phyloP scores from a whole-genome alignment of 2,113 vertebrate species.

The Acanthochromis polyacanthus region DNA sequence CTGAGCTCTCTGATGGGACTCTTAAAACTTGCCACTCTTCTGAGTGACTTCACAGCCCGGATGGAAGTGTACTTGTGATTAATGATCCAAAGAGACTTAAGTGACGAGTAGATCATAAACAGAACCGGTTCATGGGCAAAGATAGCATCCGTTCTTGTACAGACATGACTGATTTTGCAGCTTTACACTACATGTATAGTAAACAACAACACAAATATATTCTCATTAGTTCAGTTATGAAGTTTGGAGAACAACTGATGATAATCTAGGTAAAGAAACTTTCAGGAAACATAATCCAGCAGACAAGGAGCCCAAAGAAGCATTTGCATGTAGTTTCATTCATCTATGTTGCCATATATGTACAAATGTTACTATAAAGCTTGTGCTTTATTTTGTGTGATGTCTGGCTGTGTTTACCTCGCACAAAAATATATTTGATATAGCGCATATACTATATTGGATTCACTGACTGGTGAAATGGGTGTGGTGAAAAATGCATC shows the following conservation, averaged over 20 bases:
- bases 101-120: background rate
- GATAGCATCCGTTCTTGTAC: background rate
- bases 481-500: slow-evolving; percentile 1
- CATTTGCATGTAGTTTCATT: too few species aligned
- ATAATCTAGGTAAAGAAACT: background rate
- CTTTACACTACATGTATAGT: background rate
- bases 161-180: background rate
- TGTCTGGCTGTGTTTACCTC: too few species aligned
- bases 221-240: background rate
- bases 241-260: background rate
- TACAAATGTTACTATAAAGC: too few species aligned
- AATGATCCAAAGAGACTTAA: slow-evolving; percentile 10
- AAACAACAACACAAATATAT: background rate
- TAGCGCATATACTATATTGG: too few species aligned
- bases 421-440: too few species aligned
- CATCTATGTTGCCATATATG: too few species aligned
- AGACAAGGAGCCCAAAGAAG: background rate
- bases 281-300: background rate
- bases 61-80: background rate
- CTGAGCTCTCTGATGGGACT: slow-evolving; percentile 13
- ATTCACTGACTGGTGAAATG: background rate
- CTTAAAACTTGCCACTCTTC: background rate
- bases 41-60: background rate
- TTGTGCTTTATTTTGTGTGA: too few species aligned
- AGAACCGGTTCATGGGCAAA: background rate